Conservation (phyloP, 2,888 invertebrate genomes). For the Calephelis perditalis region DNA sequence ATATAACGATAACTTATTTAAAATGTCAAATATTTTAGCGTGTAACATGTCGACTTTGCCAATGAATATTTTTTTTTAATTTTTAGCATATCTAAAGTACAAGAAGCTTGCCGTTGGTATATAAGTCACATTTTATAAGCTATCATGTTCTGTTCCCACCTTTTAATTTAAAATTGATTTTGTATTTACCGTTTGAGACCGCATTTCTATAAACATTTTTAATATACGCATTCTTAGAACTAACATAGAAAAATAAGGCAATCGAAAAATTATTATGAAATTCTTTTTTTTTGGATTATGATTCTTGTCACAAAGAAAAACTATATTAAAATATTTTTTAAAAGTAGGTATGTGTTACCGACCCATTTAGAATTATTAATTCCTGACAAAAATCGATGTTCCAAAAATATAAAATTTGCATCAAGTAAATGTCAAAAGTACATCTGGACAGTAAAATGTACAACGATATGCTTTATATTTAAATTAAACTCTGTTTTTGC, state of each 20-base stretch:
- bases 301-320: background rate
- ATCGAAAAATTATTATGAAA: background rate
- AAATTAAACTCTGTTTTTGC: too few relatives aligned
- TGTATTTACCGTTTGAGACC: slow-evolving; percentile 8
- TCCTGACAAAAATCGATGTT: too few relatives aligned
- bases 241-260: slow-evolving; percentile 5
- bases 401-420: too few relatives aligned
- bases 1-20: slow-evolving; percentile 13
- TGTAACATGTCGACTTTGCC: slow-evolving; percentile 13
- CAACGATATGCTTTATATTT: too few relatives aligned
- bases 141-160: slow-evolving; percentile 10
- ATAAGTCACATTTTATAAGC: slow-evolving; percentile 10
- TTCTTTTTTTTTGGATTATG: background rate
- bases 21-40: slow-evolving; percentile 12
- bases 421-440: too few relatives aligned
- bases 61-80: slow-evolving; percentile 5
- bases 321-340: too few relatives aligned
- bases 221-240: slow-evolving; percentile 1
- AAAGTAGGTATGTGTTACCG: too few relatives aligned
- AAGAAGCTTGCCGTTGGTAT: slow-evolving; percentile 10
- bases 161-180: slow-evolving; percentile 5
- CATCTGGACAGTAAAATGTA: too few relatives aligned
- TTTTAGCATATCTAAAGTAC: slow-evolving; percentile 12
- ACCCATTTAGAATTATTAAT: too few relatives aligned
- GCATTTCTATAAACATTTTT: slow-evolving; percentile 7